Percentiles rank a stretch among this genome's conserved stretches.
These are phyloP conservation scores for Pongo abelii DNA, from an alignment of 2,113 vertebrate genomes.

Conservation along the genomic window DNA sequence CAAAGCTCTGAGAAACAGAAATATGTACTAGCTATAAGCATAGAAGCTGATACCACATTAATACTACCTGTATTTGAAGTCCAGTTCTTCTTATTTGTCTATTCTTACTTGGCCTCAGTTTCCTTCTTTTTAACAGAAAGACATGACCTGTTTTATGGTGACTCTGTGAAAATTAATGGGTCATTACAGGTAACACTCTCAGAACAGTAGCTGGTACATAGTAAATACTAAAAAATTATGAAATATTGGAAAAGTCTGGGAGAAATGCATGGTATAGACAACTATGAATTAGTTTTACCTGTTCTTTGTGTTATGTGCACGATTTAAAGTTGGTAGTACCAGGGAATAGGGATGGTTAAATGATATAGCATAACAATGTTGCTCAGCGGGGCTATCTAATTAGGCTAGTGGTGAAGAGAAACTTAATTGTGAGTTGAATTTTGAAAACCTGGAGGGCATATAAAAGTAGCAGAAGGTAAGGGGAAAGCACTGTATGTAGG, in stretches of 20 bases:
- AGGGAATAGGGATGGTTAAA: not conserved
- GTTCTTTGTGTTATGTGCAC: not conserved
- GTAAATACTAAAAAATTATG: not conserved
- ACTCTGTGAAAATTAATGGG: not conserved
- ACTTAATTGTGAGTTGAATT: conserved; percentile 57
- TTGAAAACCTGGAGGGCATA: conserved; percentile 40
- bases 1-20: not conserved
- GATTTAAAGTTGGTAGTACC: conserved; percentile 28
- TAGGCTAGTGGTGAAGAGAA: conserved; percentile 30
- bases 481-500: conserved; percentile 6
- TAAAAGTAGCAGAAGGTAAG: conserved; percentile 12
- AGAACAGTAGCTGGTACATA: not conserved
- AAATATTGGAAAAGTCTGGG: not conserved
- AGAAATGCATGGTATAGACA: not conserved
- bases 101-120: not conserved
- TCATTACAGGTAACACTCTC: not conserved
- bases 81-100: not conserved
- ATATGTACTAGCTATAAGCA: not conserved
- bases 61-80: not conserved
- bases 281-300: not conserved
- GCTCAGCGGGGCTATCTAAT: conserved; percentile 21
- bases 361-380: not conserved
- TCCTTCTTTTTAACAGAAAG: not conserved
- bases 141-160: not conserved
- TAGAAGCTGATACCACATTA: not conserved